Conservation (phyloP, 2,113 vertebrate species). For the Pedetes capensis region DNA sequence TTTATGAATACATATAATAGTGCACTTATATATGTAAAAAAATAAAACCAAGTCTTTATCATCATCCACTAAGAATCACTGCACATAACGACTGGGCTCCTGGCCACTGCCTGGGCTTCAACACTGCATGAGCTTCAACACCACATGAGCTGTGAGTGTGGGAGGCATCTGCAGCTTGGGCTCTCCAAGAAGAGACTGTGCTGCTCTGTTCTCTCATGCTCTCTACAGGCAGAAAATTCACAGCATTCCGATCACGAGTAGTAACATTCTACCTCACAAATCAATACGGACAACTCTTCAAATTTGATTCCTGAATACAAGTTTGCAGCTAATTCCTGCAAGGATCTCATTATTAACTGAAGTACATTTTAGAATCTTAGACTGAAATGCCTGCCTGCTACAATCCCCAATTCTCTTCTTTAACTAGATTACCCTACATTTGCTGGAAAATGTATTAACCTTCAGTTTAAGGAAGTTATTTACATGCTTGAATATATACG, state of each 20-base stretch:
- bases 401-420: conserved; percentile 55
- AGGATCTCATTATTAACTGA: conserved; percentile 69
- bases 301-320: conserved; percentile 56
- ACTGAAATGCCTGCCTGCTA: conserved; percentile 43
- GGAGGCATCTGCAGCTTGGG: neutral
- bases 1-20: neutral
- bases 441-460: conserved; percentile 18
- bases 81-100: neutral
- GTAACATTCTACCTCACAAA: conserved; percentile 7
- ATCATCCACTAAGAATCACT: neutral
- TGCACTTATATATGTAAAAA: neutral
- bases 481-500: neutral
- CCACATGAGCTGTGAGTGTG: too few species aligned
- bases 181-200: neutral
- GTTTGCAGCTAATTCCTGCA: conserved; percentile 67
- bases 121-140: neutral
- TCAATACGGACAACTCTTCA: conserved; percentile 57
- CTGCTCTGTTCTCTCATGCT: neutral
- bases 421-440: neutral
- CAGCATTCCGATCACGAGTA: neutral
- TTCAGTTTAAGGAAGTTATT: conserved; percentile 13
- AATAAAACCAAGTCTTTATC: neutral
- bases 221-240: neutral
- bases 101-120: neutral
- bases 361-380: conserved; percentile 55